These are phyloP conservation scores for Catamblyrhynchus diadema DNA, from an alignment of 2,797 vertebrate species.

Conservation along the genomic window DNA sequence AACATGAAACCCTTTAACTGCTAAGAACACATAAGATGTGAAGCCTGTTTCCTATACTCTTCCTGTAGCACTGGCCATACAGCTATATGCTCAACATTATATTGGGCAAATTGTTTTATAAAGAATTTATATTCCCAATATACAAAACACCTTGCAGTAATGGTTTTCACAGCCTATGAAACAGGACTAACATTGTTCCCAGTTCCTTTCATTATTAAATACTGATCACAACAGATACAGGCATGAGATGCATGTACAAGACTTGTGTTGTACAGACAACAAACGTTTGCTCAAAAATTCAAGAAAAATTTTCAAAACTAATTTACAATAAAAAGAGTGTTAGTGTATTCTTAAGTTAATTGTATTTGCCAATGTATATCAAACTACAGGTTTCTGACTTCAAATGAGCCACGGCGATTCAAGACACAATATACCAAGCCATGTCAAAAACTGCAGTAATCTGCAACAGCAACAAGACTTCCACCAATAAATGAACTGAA, in stretches of 20 bases:
- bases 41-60: not conserved
- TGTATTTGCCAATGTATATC: not conserved
- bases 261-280: not conserved
- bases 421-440: not conserved
- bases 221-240: not conserved
- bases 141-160: not conserved
- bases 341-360: not conserved
- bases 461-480: not conserved
- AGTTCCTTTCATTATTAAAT: not conserved
- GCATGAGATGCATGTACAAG: not conserved
- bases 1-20: not conserved
- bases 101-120: not conserved
- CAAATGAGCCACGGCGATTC: not conserved
- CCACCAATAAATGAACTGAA: not conserved
- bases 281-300: not conserved
- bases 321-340: not conserved
- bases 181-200: not conserved
- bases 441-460: not conserved
- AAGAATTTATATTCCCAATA: not conserved
- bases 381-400: not conserved
- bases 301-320: not conserved
- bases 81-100: not conserved
- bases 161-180: not conserved
- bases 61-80: not conserved
- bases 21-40: accelerated